Conservation (phyloP, 2,113 vertebrate genomes). For the Jacana jacana region DNA sequence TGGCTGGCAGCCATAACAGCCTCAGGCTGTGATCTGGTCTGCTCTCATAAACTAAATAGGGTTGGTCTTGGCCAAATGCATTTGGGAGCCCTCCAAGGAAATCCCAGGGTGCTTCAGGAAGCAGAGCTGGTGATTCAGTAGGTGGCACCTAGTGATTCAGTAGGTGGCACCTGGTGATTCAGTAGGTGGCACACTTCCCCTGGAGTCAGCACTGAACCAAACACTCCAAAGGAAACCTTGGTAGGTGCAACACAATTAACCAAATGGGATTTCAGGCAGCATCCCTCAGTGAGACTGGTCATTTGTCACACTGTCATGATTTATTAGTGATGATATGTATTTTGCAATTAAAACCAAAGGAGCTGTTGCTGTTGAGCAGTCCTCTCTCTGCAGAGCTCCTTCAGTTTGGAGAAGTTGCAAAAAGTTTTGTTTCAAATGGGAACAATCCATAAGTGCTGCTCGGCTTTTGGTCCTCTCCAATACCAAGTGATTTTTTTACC, state of each 20-base stretch:
- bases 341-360: conserved; percentile 13
- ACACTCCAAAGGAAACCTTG: not conserved
- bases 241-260: conserved; percentile 33
- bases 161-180: conserved; percentile 65
- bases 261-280: conserved; percentile 18
- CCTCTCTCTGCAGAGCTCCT: not conserved
- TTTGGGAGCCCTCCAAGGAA: conserved; percentile 66
- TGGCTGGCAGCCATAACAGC: conserved; percentile 69
- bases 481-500: not conserved
- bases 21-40: conserved; percentile 64
- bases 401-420: not conserved
- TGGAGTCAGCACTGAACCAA: conserved; percentile 34
- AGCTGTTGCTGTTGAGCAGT: not conserved
- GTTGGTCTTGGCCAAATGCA: conserved; percentile 29
- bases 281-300: not conserved
- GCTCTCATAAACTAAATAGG: conserved; percentile 60
- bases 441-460: not conserved
- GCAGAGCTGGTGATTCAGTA: conserved; percentile 65
- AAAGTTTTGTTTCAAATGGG: not conserved
- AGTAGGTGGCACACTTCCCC: conserved; percentile 61
- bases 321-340: conserved; percentile 2
- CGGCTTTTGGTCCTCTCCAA: not conserved
- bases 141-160: too few relatives aligned
- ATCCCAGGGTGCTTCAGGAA: conserved; percentile 67
- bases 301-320: conserved; percentile 29